Percentiles rank a stretch among this genome's conserved stretches.
Evolutionary conservation across 2,888 invertebrate species (phyloP).

Genomic region (Drosophila demipolita): DNA sequence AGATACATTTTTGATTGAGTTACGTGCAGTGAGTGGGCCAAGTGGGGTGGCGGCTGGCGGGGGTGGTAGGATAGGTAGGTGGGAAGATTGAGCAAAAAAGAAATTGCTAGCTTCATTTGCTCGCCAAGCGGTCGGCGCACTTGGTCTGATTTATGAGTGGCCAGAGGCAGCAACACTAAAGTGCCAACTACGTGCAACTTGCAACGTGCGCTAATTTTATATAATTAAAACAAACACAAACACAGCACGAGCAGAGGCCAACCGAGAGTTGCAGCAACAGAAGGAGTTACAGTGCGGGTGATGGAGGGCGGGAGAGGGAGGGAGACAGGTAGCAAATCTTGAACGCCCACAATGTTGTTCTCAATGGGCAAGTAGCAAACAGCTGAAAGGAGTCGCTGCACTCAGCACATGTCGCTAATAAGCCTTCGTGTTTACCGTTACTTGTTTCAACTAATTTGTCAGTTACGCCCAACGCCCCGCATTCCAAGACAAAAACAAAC

Average conservation of each 20-base stretch:
- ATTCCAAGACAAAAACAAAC: slow-evolving; percentile 57
- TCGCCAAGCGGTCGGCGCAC: slow-evolving; percentile 46
- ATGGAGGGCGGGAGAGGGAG: background rate
- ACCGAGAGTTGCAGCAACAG: slow-evolving; percentile 5
- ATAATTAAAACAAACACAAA: slow-evolving; percentile 77
- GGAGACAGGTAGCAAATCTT: background rate
- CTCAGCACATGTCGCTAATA: slow-evolving; percentile 74
- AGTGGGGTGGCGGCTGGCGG: background rate
- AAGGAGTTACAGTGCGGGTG: background rate
- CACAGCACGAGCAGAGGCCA: slow-evolving; percentile 28
- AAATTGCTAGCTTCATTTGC: slow-evolving; percentile 75
- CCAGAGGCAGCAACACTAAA: slow-evolving; percentile 37
- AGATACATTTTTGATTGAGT: slow-evolving; percentile 80
- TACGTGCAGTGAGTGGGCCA: slow-evolving; percentile 54
- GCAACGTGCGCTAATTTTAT: slow-evolving; percentile 79
- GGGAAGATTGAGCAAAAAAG: slow-evolving; percentile 15
- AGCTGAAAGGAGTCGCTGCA: slow-evolving; percentile 27
- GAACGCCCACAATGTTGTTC: slow-evolving; percentile 14
- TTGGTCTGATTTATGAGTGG: slow-evolving; percentile 73
- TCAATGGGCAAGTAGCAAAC: slow-evolving; percentile 2
- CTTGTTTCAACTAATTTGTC: slow-evolving; percentile 79
- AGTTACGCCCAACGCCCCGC: slow-evolving; percentile 74
- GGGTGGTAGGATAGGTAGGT: background rate
- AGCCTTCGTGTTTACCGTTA: slow-evolving; percentile 77
- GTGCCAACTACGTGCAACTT: slow-evolving; percentile 68